These are phyloP conservation scores for Mesaphorura yosii DNA, from an alignment of 1,140 invertebrate genomes.

Conservation along the genomic window DNA sequence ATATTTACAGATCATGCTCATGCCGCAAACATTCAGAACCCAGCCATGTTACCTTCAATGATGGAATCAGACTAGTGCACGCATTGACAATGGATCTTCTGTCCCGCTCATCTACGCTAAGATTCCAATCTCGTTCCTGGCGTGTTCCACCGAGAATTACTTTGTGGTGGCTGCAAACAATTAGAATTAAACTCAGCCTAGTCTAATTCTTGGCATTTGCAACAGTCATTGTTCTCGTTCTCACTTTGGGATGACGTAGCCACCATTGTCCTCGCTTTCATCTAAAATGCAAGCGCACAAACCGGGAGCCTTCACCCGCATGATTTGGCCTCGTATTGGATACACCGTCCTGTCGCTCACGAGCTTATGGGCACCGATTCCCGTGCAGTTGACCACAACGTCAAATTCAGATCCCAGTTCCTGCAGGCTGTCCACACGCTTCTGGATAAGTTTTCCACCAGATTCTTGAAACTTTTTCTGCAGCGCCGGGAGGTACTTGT, in stretches of 20 bases:
- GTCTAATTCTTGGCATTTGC: no score
- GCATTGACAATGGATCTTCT: constrained; percentile 49
- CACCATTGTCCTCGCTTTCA: constrained; percentile 42
- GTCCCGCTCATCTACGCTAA: constrained; percentile 43
- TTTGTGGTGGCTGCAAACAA: constrained; percentile 43
- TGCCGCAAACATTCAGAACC: neutral
- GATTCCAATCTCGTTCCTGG: constrained; percentile 52
- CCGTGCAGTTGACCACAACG: constrained; percentile 61
- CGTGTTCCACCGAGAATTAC: constrained; percentile 63
- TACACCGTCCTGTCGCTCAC: constrained; percentile 7
- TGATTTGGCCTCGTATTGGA: constrained; percentile 23
- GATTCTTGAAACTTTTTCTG: constrained; percentile 44
- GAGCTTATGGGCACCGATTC: constrained; percentile 44
- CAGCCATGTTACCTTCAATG: constrained; percentile 40
- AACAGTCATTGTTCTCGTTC: no score
- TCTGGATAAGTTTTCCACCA: constrained; percentile 44
- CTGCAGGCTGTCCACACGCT: constrained; percentile 43
- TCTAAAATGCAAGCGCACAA: constrained; percentile 44
- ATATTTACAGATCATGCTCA: no score
- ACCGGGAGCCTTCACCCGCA: constrained; percentile 46
- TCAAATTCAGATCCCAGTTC: constrained; percentile 46
- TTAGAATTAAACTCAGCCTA: no score
- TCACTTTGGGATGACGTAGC: constrained; percentile 67
- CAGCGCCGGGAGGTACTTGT: constrained; percentile 48
- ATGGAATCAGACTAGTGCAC: constrained; percentile 48